Base-by-base conservation (phyloP, 2,797 vertebrate species). In the Fistularia commersonii region DNA sequence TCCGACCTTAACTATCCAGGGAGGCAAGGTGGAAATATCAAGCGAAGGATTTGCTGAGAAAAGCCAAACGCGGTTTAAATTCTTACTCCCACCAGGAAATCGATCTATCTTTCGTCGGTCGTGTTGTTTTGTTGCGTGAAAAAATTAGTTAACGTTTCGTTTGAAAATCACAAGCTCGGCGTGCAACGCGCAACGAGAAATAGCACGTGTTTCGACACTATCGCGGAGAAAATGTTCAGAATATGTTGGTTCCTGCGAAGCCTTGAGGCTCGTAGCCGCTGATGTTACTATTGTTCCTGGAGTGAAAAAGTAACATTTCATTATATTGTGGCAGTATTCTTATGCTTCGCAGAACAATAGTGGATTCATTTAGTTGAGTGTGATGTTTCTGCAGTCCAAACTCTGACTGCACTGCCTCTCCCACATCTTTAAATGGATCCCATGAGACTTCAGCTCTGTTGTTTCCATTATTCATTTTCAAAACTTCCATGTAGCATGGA, bases 401-500 rank as follows among this genome's bases (percentile, higher is more conserved):
- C 66, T 56, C 82, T 75, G 79, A 81, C 85, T 86, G 77, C 79
- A 71, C 73, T 40, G 64, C 70, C 79, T 84, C 82, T 83, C 73
- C 80, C 80, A 87, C 84, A 81, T 86, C 74, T 87, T 87, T 85
- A 85, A 83, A 85, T 81, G 81, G 80, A 83, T 87, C 85, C 86
- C 86, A 79, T 56, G 86, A 85, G 87, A 72, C 76, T 65, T 74
- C 73, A 51, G 78, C 80, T 84, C 88, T 80, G 83, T 87, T 88
- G 75, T 89, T 88, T 91, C 87, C 87, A 91, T 90, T 89, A 90
- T 91, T 91, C 84, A 89, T 88, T 87, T 23, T 84, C 78, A 82
- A 86, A 89, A 89, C 77, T 84, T 88, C 79, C 59, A 80, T 80
- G 81, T 83, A 82, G 80, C 82, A 80, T 73, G 61, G 69, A 81